Conservation (phyloP, 2,888 invertebrate genomes). For the Sphinx pinastri region DNA sequence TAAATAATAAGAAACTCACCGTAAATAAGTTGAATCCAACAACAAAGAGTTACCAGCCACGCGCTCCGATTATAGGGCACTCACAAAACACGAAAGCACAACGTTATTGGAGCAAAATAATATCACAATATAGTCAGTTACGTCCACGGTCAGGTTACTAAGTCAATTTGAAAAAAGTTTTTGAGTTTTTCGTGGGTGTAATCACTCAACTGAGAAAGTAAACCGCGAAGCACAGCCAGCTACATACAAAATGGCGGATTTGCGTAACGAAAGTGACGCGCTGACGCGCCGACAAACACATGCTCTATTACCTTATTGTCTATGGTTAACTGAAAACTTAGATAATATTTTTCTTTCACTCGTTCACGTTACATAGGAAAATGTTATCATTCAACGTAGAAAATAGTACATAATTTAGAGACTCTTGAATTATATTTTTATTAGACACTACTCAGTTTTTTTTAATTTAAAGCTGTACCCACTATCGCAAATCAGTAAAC, state of each 20-base stretch:
- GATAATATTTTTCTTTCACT: not conserved
- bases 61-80: conserved; percentile 82
- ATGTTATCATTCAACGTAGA: too few species aligned
- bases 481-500: too few species aligned
- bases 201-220: conserved; percentile 77
- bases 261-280: conserved; percentile 82
- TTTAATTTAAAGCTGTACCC: too few species aligned
- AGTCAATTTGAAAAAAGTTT: conserved; percentile 71
- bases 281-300: conserved; percentile 75
- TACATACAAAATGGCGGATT: conserved; percentile 85
- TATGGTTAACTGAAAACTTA: conserved; percentile 39
- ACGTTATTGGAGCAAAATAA: conserved; percentile 61
- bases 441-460: too few species aligned
- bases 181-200: conserved; percentile 72
- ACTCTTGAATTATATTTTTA: too few species aligned
- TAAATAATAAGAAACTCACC: conserved; percentile 68
- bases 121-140: conserved; percentile 67
- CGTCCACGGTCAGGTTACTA: conserved; percentile 63
- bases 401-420: not conserved
- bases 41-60: conserved; percentile 84
- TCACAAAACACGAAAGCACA: conserved; percentile 82
- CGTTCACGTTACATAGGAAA: too few species aligned
- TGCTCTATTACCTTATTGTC: conserved; percentile 44
- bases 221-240: conserved; percentile 81
- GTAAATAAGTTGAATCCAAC: conserved; percentile 79